Evolutionary conservation across 2,888 invertebrate genomes (phyloP), one percentile per base, ranked within the genome.

Genomic region (Ellobium chinense): DNA sequence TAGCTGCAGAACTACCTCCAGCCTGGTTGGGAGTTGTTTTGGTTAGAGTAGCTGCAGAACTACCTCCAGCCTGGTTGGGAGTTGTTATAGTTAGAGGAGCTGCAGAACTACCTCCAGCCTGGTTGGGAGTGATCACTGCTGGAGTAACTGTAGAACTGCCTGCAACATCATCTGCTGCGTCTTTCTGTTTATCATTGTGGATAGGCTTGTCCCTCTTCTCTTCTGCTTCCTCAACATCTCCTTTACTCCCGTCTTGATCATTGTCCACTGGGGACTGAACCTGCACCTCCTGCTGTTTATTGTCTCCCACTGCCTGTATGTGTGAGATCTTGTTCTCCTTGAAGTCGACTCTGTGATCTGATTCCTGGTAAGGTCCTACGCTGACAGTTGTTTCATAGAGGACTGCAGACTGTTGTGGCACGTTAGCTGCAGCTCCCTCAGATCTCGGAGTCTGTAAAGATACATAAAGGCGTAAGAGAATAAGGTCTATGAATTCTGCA

Each of bases 341-440:
- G 60, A 31, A 24, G 24, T 60, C 73, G 27, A 60, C 56, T 24
- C 60, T 58, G 27, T 27, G 54, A 27, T 74, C 74, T n/a, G 74
- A 63, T 34, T 62, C 62, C 62, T 74, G 62, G 29, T 31, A 63
- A 24, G 34, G 72, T 7, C 63, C 63, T 21, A 4, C 27, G 12
- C n/a, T 46, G 29, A 72, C 60, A 3, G 31, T 27, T 58, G 34
- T 24, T 34, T 58, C 36, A 60, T 37, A 72, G 58, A 72, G 58
- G 14, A 72, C 58, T n/a, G 60, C n/a, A 58, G 58, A 34, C 18
- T 72, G 58, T 24, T 12, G 9, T 12, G 46, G 46, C 9, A 46
- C 46, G n/a, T n/a, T n/a, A n/a, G n/a, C n/a, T n/a, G n/a, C n/a
- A n/a, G n/a, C n/a, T n/a, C n/a, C n/a, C n/a, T n/a, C n/a, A n/a